phyloP scores from a whole-genome alignment of 92 coral and sea anemone species.

The Phenganax marumi region DNA sequence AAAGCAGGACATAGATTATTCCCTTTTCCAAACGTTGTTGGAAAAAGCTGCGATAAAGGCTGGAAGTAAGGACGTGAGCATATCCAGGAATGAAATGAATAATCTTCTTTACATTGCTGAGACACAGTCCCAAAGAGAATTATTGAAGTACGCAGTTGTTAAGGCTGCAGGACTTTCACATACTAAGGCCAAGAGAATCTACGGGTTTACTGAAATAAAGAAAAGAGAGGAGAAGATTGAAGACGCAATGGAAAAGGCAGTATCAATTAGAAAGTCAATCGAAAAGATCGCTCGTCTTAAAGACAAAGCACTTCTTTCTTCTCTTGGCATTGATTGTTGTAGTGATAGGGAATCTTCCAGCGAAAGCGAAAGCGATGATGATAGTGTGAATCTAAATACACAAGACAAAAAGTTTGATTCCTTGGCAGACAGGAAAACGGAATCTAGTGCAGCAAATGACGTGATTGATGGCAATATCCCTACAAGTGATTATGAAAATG shows the following conservation, averaged over 20 bases:
- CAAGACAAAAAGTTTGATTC: background rate
- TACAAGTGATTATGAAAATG: too few species aligned
- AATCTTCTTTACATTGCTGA: constrained; percentile 60
- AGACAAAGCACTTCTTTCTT: constrained; percentile 36
- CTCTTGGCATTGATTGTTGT: constrained; percentile 27
- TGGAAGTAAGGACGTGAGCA: background rate
- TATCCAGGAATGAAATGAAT: constrained; percentile 42
- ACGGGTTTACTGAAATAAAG: constrained; percentile 39
- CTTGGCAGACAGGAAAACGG: constrained; percentile 3
- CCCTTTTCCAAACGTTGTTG: constrained; percentile 24
- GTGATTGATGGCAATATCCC: too few species aligned
- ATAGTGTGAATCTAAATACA: constrained; percentile 5
- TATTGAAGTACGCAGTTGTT: constrained; percentile 49
- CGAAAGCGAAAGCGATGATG: constrained; percentile 28
- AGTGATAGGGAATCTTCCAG: constrained; percentile 2
- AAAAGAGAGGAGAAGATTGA: constrained; percentile 44
- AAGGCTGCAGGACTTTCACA: constrained; percentile 56
- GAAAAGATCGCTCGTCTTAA: constrained; percentile 52
- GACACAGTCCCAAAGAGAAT: constrained; percentile 52
- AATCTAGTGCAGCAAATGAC: constrained; percentile 6
- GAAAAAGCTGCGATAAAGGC: background rate
- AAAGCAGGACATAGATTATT: constrained; percentile 39
- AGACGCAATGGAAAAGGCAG: constrained; percentile 45
- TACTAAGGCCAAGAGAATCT: constrained; percentile 41
- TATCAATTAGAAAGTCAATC: constrained; percentile 49